Percentiles rank a stretch among this genome's conserved stretches.
phyloP scores from a whole-genome alignment of 2,797 vertebrate species.

The Argyrosomus regius region DNA sequence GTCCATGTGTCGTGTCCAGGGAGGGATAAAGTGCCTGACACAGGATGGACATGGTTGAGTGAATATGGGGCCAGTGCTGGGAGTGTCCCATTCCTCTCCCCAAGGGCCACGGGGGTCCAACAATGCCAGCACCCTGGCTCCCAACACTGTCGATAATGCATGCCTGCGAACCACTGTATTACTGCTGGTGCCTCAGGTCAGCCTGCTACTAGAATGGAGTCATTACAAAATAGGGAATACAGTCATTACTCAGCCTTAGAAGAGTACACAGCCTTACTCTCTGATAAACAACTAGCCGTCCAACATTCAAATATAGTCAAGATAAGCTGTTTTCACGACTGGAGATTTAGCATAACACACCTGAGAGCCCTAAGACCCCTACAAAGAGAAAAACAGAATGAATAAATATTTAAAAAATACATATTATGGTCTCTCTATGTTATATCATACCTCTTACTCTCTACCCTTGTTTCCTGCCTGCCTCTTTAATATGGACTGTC shows the following conservation, averaged over 20 bases:
- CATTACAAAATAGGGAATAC: slow-evolving; percentile 27
- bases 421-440: neutral
- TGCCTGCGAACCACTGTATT: slow-evolving; percentile 40
- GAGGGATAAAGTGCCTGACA: slow-evolving; percentile 43
- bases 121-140: slow-evolving; percentile 47
- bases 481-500: neutral
- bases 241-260: slow-evolving; percentile 5
- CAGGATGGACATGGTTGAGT: slow-evolving; percentile 47
- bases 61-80: slow-evolving; percentile 32
- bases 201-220: slow-evolving; percentile 4
- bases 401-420: neutral
- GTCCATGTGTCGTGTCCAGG: slow-evolving; percentile 22
- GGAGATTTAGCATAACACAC: neutral
- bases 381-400: neutral
- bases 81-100: slow-evolving; percentile 52
- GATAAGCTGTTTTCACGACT: neutral
- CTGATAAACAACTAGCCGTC: neutral
- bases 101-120: slow-evolving; percentile 37
- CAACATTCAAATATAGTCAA: slow-evolving; percentile 23
- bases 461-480: no score
- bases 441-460: no score
- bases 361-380: neutral
- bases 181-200: slow-evolving; percentile 49
- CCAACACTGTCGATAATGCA: slow-evolving; percentile 39
- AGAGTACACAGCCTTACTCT: neutral